Percentiles rank a stretch among this genome's conserved stretches.
Conservation (phyloP, 2,888 invertebrate genomes). For the Xestoiulus laeticollis region DNA sequence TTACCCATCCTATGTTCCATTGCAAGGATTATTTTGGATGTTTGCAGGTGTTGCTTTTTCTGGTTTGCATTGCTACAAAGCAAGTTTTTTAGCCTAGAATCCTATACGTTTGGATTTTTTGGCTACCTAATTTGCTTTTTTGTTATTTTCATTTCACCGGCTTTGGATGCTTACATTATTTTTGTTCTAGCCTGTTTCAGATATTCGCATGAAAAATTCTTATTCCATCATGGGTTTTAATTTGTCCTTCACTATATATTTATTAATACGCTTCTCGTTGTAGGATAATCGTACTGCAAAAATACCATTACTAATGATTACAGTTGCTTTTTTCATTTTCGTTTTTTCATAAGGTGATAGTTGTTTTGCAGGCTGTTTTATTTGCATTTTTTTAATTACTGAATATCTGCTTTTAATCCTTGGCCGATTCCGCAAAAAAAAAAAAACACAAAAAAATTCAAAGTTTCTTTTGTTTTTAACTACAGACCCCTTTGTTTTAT, state of each 20-base stretch:
- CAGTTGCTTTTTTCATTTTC: slow-evolving; percentile 29
- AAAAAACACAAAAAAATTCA: no score
- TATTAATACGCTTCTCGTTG: slow-evolving; percentile 36
- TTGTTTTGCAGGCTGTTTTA: slow-evolving; percentile 41
- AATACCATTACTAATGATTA: slow-evolving; percentile 15
- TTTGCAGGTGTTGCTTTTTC: neutral
- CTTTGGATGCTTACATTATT: neutral
- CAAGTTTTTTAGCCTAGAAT: neutral
- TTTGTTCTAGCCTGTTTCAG: neutral
- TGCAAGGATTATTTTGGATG: neutral
- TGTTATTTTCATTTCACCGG: neutral
- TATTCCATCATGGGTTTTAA: neutral
- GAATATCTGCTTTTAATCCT: slow-evolving; percentile 51
- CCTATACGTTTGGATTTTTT: neutral
- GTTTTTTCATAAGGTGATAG: slow-evolving; percentile 31
- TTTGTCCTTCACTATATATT: neutral
- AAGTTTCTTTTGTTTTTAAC: slow-evolving; percentile 55
- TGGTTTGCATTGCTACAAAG: neutral
- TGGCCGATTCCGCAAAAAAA: slow-evolving; percentile 44
- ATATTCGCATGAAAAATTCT: neutral
- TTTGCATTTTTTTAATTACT: slow-evolving; percentile 40
- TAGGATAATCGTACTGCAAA: neutral
- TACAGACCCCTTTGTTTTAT: slow-evolving; percentile 57
- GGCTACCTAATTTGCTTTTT: neutral
- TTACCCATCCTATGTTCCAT: neutral